Conservation (phyloP, 1,140 invertebrate genomes). For the Brachionus sp. region DNA sequence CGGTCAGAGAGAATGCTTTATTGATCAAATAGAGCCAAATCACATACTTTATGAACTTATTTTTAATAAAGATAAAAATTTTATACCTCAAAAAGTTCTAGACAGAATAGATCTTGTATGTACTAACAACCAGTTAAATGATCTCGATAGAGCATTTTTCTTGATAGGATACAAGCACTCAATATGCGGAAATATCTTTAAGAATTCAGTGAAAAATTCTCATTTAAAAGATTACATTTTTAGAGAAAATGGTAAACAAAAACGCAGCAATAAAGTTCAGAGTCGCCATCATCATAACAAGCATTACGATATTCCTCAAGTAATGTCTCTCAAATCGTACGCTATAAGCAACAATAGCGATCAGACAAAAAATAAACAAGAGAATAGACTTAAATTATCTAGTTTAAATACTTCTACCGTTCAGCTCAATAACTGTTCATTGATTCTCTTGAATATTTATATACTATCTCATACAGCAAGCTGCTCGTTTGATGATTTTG, state of each 20-base stretch:
- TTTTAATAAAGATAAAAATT: neutral
- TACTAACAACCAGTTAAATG: neutral
- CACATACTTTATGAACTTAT: neutral
- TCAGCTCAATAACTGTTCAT: slow-evolving; percentile 17
- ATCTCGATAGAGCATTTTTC: neutral
- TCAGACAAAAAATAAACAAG: neutral
- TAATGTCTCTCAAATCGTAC: neutral
- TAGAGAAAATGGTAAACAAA: neutral
- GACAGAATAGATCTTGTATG: neutral
- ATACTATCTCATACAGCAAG: slow-evolving; percentile 10
- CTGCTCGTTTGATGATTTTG: slow-evolving; percentile 18
- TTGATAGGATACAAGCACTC: neutral
- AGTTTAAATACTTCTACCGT: neutral
- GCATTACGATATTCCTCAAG: neutral
- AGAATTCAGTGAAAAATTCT: neutral
- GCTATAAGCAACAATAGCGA: neutral
- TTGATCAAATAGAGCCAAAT: neutral
- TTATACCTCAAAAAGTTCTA: neutral
- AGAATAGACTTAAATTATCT: neutral
- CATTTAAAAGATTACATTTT: slow-evolving; percentile 7
- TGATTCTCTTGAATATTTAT: slow-evolving; percentile 26
- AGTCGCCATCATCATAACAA: slow-evolving; percentile 12
- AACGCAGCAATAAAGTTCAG: neutral
- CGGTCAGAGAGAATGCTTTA: neutral
- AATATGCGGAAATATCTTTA: slow-evolving; percentile 5